Percentiles rank a stretch among this genome's conserved stretches.
phyloP scores from a whole-genome alignment of 2,888 invertebrate species.

The Nowickia ferox region DNA sequence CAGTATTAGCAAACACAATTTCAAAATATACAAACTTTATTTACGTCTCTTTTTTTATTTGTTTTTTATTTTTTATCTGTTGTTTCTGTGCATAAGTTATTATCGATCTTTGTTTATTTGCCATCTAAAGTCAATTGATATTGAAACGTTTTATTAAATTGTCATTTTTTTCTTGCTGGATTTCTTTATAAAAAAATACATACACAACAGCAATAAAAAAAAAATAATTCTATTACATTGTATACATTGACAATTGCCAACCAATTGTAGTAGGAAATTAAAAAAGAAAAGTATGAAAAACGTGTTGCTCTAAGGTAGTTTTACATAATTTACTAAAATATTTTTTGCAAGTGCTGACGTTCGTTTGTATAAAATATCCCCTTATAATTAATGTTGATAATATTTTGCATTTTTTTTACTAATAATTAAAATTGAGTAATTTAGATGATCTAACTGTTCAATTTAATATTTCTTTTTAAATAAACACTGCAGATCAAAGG shows the following conservation, averaged over 20 bases:
- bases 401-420: conserved; percentile 16
- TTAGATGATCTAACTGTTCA: background rate
- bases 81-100: background rate
- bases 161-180: background rate
- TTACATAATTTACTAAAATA: conserved; percentile 34
- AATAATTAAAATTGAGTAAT: conserved; percentile 5
- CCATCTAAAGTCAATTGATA: conserved; percentile 40
- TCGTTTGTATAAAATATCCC: background rate
- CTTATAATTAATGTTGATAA: background rate
- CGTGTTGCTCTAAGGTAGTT: conserved; percentile 4
- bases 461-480: background rate
- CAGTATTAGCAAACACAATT: too few relatives aligned
- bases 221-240: background rate
- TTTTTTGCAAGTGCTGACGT: conserved; percentile 30
- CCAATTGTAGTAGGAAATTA: conserved; percentile 23
- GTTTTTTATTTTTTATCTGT: conserved; percentile 5
- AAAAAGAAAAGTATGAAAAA: background rate
- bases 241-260: conserved; percentile 19
- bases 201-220: background rate
- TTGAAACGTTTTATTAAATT: conserved; percentile 40
- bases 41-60: background rate
- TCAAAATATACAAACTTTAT: too few relatives aligned
- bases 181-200: too few relatives aligned
- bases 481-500: background rate
- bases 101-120: conserved; percentile 9